Conservation (phyloP, 1,140 invertebrate species). For the Pachyrhynchus sulphureomaculatus region DNA sequence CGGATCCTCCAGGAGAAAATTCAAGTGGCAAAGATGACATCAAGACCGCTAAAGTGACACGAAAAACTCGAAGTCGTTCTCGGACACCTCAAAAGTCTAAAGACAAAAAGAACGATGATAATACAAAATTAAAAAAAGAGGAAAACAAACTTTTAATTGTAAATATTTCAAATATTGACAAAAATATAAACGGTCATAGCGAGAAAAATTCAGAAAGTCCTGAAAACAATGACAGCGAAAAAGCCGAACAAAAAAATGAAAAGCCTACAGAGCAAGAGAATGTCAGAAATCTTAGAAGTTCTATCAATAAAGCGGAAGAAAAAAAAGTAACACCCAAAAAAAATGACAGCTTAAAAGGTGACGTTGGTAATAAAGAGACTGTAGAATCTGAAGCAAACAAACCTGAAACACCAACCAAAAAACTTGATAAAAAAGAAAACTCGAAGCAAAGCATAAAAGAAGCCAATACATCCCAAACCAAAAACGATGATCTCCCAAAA, state of each 20-base stretch:
- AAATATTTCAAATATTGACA: background rate
- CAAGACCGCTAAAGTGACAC: background rate
- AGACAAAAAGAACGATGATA: background rate
- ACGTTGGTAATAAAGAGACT: constrained; percentile 1
- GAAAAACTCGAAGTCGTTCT: constrained; percentile 13
- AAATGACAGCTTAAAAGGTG: constrained; percentile 5
- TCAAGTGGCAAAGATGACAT: background rate
- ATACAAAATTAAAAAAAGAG: constrained; percentile 17
- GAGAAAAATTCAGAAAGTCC: background rate
- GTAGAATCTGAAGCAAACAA: constrained; percentile 6
- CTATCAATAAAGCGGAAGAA: background rate
- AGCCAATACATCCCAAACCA: background rate
- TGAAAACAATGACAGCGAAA: constrained; percentile 5
- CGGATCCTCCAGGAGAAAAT: background rate
- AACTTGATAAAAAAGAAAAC: background rate
- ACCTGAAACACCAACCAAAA: constrained; percentile 3
- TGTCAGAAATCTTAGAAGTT: background rate
- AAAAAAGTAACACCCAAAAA: constrained; percentile 4
- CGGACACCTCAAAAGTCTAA: constrained; percentile 17
- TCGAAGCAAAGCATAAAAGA: no score
- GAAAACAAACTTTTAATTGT: background rate
- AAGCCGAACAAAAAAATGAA: constrained; percentile 6
- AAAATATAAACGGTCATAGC: background rate
- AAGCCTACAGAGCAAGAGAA: background rate
- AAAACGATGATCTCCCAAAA: background rate